Evolutionary conservation across 2,113 vertebrate species (phyloP).

Genomic region (Siphamia tubifer): DNA sequence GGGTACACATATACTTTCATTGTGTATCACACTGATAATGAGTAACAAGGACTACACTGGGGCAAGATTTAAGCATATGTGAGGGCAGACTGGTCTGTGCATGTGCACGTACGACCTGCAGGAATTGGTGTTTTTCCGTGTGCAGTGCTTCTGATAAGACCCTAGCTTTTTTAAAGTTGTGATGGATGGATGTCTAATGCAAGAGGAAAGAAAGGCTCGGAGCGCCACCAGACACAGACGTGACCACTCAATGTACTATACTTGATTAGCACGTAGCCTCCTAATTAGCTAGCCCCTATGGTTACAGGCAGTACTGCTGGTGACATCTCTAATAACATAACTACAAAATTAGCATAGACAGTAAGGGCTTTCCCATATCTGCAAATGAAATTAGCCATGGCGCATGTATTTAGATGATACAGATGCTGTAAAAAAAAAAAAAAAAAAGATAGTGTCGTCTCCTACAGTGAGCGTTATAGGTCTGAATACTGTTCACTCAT

Average conservation of each 20-base stretch:
- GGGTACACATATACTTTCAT: not conserved
- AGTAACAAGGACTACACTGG: constrained; percentile 78
- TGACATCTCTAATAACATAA: constrained; percentile 84
- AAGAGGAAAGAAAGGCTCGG: constrained; percentile 90
- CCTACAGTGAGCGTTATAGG: not conserved
- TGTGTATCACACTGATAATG: not conserved
- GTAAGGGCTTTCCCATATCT: constrained; percentile 55
- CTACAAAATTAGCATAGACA: constrained; percentile 60
- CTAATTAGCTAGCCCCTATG: constrained; percentile 96
- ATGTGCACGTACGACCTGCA: not conserved
- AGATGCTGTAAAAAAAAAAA: not conserved
- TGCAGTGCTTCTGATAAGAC: constrained; percentile 78
- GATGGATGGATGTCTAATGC: constrained; percentile 96
- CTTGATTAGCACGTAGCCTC: constrained; percentile 91
- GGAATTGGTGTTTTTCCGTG: not conserved
- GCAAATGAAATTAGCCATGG: constrained; percentile 43
- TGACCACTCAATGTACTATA: constrained; percentile 89
- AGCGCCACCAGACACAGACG: constrained; percentile 83
- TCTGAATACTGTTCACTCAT: too few relatives aligned
- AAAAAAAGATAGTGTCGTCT: not conserved
- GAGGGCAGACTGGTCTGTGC: not conserved
- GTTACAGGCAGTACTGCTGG: constrained; percentile 91
- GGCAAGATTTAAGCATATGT: constrained; percentile 82
- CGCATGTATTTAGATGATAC: constrained; percentile 1
- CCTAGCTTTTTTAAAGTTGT: constrained; percentile 89